phyloP scores from a whole-genome alignment of 23 tunicate species.

The Botrylloides violaceus region DNA sequence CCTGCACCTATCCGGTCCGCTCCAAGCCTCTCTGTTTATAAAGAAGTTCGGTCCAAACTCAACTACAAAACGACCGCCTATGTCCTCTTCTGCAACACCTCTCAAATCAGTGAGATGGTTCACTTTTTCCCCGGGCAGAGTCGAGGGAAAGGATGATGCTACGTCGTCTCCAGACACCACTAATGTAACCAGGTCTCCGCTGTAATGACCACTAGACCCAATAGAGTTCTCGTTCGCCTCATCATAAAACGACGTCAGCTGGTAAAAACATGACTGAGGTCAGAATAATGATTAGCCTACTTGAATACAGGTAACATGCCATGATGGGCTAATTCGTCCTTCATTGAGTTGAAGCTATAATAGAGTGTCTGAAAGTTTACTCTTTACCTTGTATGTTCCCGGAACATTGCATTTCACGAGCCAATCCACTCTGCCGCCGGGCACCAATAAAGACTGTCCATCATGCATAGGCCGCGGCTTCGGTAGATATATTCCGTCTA shows the following conservation, averaged over 20 bases:
- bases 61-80: slow-evolving; percentile 29
- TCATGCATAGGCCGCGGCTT: slow-evolving; percentile 17
- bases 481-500: slow-evolving; percentile 57
- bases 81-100: slow-evolving; percentile 20
- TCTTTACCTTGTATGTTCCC: slow-evolving; percentile 56
- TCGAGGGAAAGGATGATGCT: slow-evolving; percentile 8
- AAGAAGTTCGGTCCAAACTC: slow-evolving; percentile 21
- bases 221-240: slow-evolving; percentile 6
- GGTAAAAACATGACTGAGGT: no score
- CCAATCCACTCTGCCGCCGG: slow-evolving; percentile 63
- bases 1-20: background rate
- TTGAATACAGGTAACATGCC: no score
- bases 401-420: slow-evolving; percentile 47
- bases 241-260: slow-evolving; percentile 15
- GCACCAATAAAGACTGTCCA: slow-evolving; percentile 37
- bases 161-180: slow-evolving; percentile 26
- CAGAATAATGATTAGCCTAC: no score
- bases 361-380: no score
- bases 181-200: slow-evolving; percentile 29
- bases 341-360: no score
- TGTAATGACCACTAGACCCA: slow-evolving; percentile 32
- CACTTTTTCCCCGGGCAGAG: slow-evolving; percentile 17
- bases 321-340: no score
- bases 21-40: slow-evolving; percentile 29
- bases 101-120: slow-evolving; percentile 39